Base-by-base conservation (phyloP, 2,888 invertebrate species). In the Hyposoter didymator region DNA sequence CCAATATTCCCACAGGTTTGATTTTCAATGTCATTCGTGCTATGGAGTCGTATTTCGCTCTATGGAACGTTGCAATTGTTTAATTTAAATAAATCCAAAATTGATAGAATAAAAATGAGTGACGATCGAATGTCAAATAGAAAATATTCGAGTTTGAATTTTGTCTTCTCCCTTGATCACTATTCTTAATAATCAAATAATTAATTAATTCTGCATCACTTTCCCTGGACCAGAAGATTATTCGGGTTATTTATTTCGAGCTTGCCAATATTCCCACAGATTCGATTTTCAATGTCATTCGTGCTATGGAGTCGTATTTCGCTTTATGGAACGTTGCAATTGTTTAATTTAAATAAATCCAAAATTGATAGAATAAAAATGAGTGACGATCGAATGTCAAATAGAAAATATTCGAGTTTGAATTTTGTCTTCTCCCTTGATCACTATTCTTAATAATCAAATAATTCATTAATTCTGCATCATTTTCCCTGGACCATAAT, bases 191-290 rank as follows among this genome's bases (percentile, higher is more conserved):
- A 19, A 66, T 35, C 19, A n/a, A 67, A 55, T n/a, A n/a, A 49
- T 43, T 66, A 47, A 73, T 52, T 17, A 52, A 28, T 52, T 52
- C 35, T 39, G 52, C 59, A 28, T 5, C 28, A 12, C 28, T 14
- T 28, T 14, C 12, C 12, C 22, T 12, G 4, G 22, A 55, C 22
- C 12, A 55, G 28, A 47, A 35, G 64, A 66, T 72, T 66, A 79
- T 80, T 80, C 12, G 19, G 49, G 43, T 72, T 79, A 52, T 64
- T 52, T 66, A 72, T 72, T 49, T 28, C 66, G 22, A 28, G 35
- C 52, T 70, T 12, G 3, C 49, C 49, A 4, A 17, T 28, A 28
- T 59, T 1, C 55, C 59, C 28, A 59, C 22, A 12, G 4, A 28
- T 28, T 28, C 28, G 12, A 59, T 59, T 28, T 14, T 59, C 59